Conservation (phyloP, 2,797 vertebrate species). For the Pipistrellus nathusii region DNA sequence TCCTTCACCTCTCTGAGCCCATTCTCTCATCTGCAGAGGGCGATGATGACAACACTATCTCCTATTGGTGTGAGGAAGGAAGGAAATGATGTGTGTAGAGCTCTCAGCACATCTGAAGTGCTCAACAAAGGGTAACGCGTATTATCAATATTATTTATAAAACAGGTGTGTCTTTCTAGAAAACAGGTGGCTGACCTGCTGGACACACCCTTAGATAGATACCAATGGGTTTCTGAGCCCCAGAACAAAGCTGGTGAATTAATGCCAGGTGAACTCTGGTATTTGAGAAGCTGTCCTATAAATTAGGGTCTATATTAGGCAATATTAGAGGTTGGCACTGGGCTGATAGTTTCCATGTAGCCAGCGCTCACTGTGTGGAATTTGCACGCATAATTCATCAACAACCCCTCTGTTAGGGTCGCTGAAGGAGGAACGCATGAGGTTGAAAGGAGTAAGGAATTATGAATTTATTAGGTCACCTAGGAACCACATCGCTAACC, state of each 20-base stretch:
- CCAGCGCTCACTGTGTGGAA: neutral
- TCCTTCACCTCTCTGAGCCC: neutral
- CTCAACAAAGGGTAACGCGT: neutral
- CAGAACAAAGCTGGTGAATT: neutral
- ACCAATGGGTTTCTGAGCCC: neutral
- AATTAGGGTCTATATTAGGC: neutral
- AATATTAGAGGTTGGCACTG: neutral
- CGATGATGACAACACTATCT: neutral
- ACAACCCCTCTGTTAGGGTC: no score
- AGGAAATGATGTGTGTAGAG: neutral
- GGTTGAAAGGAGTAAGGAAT: no score
- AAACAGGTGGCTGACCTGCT: neutral
- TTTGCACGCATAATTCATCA: neutral
- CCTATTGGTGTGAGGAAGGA: neutral
- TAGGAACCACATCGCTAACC: no score
- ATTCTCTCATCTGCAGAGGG: neutral
- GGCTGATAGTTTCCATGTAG: neutral
- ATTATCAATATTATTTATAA: neutral
- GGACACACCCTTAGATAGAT: neutral
- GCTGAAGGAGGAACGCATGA: no score
- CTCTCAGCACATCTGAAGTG: neutral
- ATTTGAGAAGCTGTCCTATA: neutral
- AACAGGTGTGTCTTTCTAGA: neutral
- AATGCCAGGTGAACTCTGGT: no score
- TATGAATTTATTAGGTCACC: no score